Evolutionary conservation across 2,113 vertebrate species (phyloP), one percentile per base, ranked within the genome.

Genomic region (Lota lota): DNA sequence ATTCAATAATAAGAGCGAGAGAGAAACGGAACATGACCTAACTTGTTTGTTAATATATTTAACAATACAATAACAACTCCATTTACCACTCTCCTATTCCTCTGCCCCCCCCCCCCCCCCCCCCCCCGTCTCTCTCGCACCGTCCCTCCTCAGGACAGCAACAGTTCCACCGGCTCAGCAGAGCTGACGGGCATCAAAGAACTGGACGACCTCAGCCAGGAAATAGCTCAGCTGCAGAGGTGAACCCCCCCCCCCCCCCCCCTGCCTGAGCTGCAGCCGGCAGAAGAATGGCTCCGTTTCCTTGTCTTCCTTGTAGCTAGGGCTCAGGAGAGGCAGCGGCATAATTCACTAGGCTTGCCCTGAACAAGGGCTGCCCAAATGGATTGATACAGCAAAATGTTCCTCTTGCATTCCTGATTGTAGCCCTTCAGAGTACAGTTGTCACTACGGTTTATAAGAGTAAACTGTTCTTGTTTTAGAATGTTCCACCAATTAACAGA

Each of bases 191-290:
- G 96, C 1, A 92, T 94, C 86, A 99, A 98, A 86, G 96, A 99
- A 69, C 93, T 99, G 11, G 96, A 97, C 75, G 95, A 97, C 68
- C 93, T 99, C 28, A 95, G 93, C 74, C 94, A 97, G 79, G 96
- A 99, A 91, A 95, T 99, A n/a, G 92, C 93, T 56, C 95, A 97
- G 83, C 88, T 99, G 74, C 96, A 98, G 87, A 95, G 96, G 97
- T 99, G 83, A 92, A 86, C 74, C 74, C 63, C 51, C 68, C 40
- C 12, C 40, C 40, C 40, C 40, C 28, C 24, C 24, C 24, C 61
- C 68, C 60, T 69, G 70, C 68, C 78, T 22, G 68, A 64, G 66
- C 61, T 66, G 61, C 78, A 77, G 68, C 64, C 60, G 64, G 61
- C 78, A 77, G 67, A 61, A 77, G 80, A 58, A 71, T 20, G n/a